Evolutionary conservation across 2,113 vertebrate genomes (phyloP).

Genomic region (Procavia capensis): DNA sequence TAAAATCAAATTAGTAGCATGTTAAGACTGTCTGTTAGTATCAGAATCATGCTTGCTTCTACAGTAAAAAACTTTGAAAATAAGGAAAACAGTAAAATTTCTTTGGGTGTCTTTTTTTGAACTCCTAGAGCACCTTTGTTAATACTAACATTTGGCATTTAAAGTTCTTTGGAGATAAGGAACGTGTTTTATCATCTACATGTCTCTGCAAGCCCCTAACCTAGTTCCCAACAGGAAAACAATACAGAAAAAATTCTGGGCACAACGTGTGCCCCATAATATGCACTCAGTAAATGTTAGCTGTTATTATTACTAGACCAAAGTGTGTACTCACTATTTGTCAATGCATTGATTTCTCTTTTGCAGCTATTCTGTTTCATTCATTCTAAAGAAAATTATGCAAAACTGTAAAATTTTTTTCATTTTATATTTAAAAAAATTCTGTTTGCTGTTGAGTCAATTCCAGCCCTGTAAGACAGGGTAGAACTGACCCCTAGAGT

Average conservation of each 20-base stretch:
- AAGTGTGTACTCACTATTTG: background rate
- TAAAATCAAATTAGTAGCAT: background rate
- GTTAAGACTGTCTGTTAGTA: background rate
- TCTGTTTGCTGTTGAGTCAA: too few species aligned
- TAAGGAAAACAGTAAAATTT: slow-evolving; percentile 26
- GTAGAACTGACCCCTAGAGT: too few species aligned
- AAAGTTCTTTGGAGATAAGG: background rate
- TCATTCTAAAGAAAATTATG: slow-evolving; percentile 30
- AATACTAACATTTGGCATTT: background rate
- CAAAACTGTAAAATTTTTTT: background rate
- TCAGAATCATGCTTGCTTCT: background rate
- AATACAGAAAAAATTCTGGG: slow-evolving; percentile 41
- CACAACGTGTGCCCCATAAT: background rate
- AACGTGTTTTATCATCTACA: background rate
- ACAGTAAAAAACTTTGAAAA: background rate
- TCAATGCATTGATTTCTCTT: slow-evolving; percentile 34
- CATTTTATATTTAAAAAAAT: background rate
- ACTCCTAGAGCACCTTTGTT: background rate
- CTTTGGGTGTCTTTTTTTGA: background rate
- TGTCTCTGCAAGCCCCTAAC: slow-evolving; percentile 16
- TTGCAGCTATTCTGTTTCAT: background rate
- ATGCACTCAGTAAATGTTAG: background rate
- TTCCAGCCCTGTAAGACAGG: too few species aligned
- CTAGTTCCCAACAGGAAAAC: slow-evolving; percentile 1
- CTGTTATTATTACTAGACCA: background rate